These are phyloP conservation scores for Cephus pulcher DNA, from an alignment of 2,888 invertebrate genomes.

Conservation along the genomic window DNA sequence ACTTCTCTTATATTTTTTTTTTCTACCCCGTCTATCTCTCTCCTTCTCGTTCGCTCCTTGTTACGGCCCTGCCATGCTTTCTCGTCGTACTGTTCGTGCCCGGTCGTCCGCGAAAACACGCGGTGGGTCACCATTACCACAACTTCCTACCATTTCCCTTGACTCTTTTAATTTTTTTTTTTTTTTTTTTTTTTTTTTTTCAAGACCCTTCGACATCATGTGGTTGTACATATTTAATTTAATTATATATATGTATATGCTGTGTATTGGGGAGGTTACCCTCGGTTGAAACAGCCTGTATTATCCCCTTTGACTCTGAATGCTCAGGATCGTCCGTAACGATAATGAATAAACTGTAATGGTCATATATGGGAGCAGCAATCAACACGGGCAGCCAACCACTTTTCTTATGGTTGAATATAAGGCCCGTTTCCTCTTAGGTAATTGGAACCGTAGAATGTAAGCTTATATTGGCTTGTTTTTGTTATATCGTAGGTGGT, in stretches of 20 bases:
- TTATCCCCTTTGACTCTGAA: conserved; percentile 28
- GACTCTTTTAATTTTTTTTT: conserved; percentile 37
- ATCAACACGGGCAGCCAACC: neutral
- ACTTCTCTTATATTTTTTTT: conserved; percentile 22
- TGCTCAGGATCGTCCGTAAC: neutral
- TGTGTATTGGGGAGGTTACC: neutral
- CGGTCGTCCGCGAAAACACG: conserved; percentile 55
- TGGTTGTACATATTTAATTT: neutral
- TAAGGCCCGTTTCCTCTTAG: neutral
- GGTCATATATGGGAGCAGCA: neutral
- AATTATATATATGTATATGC: no score
- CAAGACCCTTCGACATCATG: conserved; percentile 13
- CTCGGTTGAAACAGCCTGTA: conserved; percentile 13
- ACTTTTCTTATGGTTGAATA: neutral
- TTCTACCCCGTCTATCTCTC: conserved; percentile 9
- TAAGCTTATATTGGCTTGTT: neutral
- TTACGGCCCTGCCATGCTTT: conserved; percentile 13
- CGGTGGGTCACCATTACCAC: conserved; percentile 51
- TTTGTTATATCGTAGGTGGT: neutral
- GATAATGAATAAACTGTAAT: conserved; percentile 34
- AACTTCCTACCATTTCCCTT: conserved; percentile 50
- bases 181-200: conserved; percentile 24
- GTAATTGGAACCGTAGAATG: neutral
- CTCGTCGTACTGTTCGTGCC: conserved; percentile 34
- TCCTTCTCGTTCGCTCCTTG: conserved; percentile 21